Base-by-base conservation (phyloP, 1,140 invertebrate species). In the Drosophila kanapiae region DNA sequence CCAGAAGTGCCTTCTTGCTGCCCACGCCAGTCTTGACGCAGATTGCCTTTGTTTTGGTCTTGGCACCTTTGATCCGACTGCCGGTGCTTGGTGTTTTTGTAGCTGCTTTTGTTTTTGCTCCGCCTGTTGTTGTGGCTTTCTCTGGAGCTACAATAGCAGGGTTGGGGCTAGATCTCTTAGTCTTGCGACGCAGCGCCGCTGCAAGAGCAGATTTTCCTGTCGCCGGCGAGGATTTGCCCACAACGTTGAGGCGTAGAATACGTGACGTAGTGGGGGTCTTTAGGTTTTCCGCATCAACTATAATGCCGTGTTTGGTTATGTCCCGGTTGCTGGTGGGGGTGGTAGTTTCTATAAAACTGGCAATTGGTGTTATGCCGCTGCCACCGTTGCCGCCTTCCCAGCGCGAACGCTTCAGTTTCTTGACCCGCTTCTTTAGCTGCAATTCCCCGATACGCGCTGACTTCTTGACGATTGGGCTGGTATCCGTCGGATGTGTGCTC, bases 321-420 rank as follows among this genome's bases (percentile, higher is more conserved):
- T 82, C 48, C 35, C 35, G 59, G 16, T n/a, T 29, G 27, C 27
- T 27, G 14, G n/a, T 10, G 18, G n/a, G n/a, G n/a, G n/a, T n/a
- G n/a, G n/a, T n/a, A n/a, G 16, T n/a, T n/a, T 13, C 29, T 11
- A 18, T 38, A 23, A 5, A 16, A 40, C 37, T 40, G 4, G 29
- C 16, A n/a, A 14, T 40, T 14, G 54, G 33, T 40, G 35, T n/a
- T 11, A 57, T 14, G 54, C 54, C 23, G n/a, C 18, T 57, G 54
- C 43, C 77, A 18, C 45, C 23, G 29, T 43, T 40, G 29, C 51
- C 78, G 43, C 63, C 69, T 40, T 78, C 47, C 14, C 48, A 33
- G 4, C 64, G 71, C 6, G 54, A 27, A 3, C 49, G 51, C 40
- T 87, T 87, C 27, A 78, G 54, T 45, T 83, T 91, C 58, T 91